Evolutionary conservation across 2,113 vertebrate genomes (phyloP).

Genomic region (Azemiops feae): DNA sequence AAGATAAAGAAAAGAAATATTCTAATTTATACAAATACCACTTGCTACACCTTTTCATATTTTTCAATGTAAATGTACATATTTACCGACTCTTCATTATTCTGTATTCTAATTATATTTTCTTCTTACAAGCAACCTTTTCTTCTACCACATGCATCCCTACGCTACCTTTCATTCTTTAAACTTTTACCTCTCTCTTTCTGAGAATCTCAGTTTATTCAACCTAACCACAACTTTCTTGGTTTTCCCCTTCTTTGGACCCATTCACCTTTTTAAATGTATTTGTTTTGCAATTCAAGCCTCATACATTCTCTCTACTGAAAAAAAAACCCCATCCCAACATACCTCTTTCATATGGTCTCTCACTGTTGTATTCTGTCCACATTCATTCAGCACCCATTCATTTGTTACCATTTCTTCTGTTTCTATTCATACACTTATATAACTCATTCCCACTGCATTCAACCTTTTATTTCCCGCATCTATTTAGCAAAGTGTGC

Average conservation of each 20-base stretch:
- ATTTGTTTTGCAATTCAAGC: background rate
- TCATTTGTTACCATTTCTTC: background rate
- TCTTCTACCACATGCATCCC: background rate
- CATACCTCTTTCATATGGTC: background rate
- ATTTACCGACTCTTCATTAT: background rate
- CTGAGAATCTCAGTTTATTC: background rate
- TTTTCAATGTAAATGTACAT: background rate
- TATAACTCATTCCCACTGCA: background rate
- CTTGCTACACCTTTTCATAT: background rate
- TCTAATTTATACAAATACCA: background rate
- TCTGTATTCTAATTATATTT: background rate
- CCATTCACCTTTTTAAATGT: background rate
- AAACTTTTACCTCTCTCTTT: background rate
- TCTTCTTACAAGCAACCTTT: background rate
- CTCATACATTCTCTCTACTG: background rate
- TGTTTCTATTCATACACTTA: background rate
- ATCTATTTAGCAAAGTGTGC: background rate
- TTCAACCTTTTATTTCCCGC: background rate
- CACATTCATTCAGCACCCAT: background rate
- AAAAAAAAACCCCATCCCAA: background rate
- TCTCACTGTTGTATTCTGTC: background rate
- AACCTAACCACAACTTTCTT: background rate
- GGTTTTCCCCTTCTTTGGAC: background rate
- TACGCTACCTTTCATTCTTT: background rate
- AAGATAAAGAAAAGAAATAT: background rate